Conservation (phyloP, 2,113 vertebrate species). For the Seriola rivoliana region DNA sequence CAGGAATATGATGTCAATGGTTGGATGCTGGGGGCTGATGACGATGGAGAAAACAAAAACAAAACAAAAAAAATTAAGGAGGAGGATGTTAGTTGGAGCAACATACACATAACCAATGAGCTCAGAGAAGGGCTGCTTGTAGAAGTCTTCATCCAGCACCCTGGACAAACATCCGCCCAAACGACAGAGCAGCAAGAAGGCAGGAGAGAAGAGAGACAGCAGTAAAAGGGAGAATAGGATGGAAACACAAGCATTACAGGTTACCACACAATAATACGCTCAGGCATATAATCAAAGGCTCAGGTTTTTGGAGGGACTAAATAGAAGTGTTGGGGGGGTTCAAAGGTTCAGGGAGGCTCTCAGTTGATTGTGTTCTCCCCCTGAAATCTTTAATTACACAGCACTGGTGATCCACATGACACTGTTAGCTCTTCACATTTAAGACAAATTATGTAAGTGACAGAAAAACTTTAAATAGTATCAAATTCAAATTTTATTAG, state of each 20-base stretch:
- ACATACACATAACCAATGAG: constrained; percentile 99
- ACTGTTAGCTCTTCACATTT: neutral
- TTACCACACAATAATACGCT: constrained; percentile 45
- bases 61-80: constrained; percentile 56
- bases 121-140: constrained; percentile 99
- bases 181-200: constrained; percentile 91
- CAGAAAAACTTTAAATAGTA: neutral
- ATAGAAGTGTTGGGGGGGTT: neutral
- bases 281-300: constrained; percentile 17
- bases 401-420: neutral
- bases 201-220: constrained; percentile 90
- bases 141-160: constrained; percentile 99
- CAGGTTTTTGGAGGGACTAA: neutral
- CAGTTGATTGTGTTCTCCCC: neutral
- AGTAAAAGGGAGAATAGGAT: constrained; percentile 86
- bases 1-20: constrained; percentile 16
- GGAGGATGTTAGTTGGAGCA: constrained; percentile 92
- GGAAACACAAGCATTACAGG: constrained; percentile 62
- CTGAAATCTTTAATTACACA: constrained; percentile 10
- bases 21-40: constrained; percentile 31
- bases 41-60: constrained; percentile 35
- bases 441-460: neutral
- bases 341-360: neutral
- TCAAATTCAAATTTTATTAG: neutral
- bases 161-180: constrained; percentile 91